Evolutionary conservation across 2,888 invertebrate genomes (phyloP), one percentile per base, ranked within the genome.

Genomic region (Andrena fulva): DNA sequence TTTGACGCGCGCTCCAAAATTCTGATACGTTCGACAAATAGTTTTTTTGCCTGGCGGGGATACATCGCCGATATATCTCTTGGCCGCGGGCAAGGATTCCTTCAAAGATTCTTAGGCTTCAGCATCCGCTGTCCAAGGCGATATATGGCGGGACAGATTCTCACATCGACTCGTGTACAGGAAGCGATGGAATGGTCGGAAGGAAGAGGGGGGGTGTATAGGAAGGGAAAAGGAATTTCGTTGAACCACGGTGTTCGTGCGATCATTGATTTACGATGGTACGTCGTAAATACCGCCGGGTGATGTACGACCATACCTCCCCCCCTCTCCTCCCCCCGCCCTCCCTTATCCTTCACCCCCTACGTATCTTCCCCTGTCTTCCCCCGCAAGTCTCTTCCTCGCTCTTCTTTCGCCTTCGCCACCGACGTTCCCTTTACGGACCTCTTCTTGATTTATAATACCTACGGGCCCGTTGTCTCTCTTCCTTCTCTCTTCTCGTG

Each of bases 231-330:
- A 87, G 86, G 90, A 90, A 90, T 90, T 89, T 89, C 86, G 89
- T 89, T 86, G 86, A 90, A 90, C 86, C 85, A 81, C 85, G 87
- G 75, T 81, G 86, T 89, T 85, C 82, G 86, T 87, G 86, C 87
- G 89, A 91, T 91, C 90, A 90, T 90, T 91, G 90, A 91, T 91
- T 91, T 91, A 91, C 90, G 90, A 87, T 89, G 91, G 89, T 89
- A 87, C 87, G 87, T 89, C 87, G 90, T 90, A 89, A 91, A 90
- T 90, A 90, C 90, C 88, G 72, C 71, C 84, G 82, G 42, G 88
- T 90, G 89, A 91, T 90, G 89, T 90, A 90, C 89, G 89, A 88
- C 88, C 89, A 80, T 87, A 87, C 84, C 73, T 69, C 77, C 67
- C 48, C 48, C 8, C 27, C 24, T 16, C 33, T 8, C 8, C 8